Base-by-base conservation (phyloP, 2,888 invertebrate genomes). In the Agriopis leucophaearia region DNA sequence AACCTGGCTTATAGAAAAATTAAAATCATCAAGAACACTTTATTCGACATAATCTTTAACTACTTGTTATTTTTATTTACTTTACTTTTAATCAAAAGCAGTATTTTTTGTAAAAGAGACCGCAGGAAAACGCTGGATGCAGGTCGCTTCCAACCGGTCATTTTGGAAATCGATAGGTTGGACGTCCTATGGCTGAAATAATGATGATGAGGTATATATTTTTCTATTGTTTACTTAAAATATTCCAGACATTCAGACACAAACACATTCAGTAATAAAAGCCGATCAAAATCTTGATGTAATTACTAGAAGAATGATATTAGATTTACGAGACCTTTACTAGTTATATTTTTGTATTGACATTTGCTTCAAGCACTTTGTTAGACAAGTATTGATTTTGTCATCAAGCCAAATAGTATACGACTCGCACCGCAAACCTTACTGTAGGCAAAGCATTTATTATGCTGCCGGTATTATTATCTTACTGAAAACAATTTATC, bases 401-500 rank as follows among this genome's bases (percentile, higher is more conserved):
- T 68, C 70, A 75, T 75, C 73, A 73, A 67, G 66, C 70, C 54
- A 70, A 63, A 69, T 69, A 64, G 48, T 27, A n/a, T n/a, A 40
- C 18, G 36, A 59, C 40, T 40, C 9, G 36, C 62, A 66, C 16
- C 52, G 52, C 57, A 58, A 62, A 62, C 62, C 35, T 52, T 42
- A 58, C 15, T 47, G 42, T 50, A 8, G 47, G 27, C 8, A 42
- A 55, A 55, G 42, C 44, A 40, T 40, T 40, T 54, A 55, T 55
- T 55, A 42, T 42, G 18, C 42, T 42, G 16, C 38, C 12, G 12
- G 67, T 58, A 48, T 78, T 74, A 77, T 77, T 77, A 78, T 72
- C 70, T 62, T 69, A 74, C 56, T 56, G 64, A 75, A 74, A 71
- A 78, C 78, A 81, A 86, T 87, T 85, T 83, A 81, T 85, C 85